These are phyloP conservation scores for Nibea albiflora DNA, from an alignment of 2,113 vertebrate genomes.

Conservation along the genomic window DNA sequence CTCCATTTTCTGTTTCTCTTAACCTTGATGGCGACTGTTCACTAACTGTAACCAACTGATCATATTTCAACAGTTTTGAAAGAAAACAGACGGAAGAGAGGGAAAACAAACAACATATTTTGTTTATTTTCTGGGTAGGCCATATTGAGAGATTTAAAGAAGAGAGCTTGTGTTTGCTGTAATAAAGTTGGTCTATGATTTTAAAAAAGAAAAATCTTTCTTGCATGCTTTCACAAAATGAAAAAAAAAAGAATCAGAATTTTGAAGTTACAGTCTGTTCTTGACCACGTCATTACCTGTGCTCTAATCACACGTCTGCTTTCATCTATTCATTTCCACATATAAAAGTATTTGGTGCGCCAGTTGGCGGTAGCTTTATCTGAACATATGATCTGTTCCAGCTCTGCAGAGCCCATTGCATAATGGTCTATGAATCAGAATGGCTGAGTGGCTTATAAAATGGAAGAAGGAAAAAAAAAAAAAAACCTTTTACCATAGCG, in stretches of 20 bases:
- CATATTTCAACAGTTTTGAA: not conserved
- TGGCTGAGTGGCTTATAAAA: constrained; percentile 31
- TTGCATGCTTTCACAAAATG: too few relatives aligned
- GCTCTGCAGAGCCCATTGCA: constrained; percentile 10
- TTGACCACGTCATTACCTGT: not conserved
- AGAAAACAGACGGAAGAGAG: too few relatives aligned
- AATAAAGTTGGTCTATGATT: too few relatives aligned
- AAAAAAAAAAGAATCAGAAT: not conserved
- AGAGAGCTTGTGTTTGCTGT: too few relatives aligned
- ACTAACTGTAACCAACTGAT: not conserved
- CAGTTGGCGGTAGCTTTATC: not conserved
- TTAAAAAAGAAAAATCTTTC: too few relatives aligned
- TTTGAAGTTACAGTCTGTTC: not conserved
- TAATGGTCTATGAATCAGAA: constrained; percentile 42
- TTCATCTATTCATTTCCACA: not conserved
- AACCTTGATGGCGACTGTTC: not conserved
- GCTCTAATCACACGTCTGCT: not conserved
- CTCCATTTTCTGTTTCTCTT: not conserved
- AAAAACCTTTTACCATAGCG: not conserved
- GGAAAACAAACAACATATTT: too few relatives aligned
- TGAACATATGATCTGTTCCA: not conserved
- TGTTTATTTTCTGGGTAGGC: too few relatives aligned
- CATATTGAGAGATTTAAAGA: too few relatives aligned
- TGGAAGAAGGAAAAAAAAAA: not conserved
- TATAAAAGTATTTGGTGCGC: not conserved